Evolutionary conservation across 2,888 invertebrate genomes (phyloP).

Genomic region (Andrena chrysosceles): DNA sequence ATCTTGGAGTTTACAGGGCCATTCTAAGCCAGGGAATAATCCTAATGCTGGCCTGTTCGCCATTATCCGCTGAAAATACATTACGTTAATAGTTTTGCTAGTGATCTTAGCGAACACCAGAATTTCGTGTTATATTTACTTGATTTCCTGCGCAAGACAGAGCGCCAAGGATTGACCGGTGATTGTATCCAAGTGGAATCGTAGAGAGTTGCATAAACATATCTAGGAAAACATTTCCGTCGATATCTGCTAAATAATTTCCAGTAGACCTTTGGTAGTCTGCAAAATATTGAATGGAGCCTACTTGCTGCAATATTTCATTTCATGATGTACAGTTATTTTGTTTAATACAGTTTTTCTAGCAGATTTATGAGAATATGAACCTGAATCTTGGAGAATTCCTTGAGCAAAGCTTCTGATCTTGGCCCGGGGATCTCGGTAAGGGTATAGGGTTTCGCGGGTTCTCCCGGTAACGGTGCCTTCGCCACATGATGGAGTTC

Average conservation of each 20-base stretch:
- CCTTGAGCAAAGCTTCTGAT: constrained; percentile 68
- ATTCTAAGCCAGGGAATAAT: constrained; percentile 51
- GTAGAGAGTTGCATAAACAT: constrained; percentile 53
- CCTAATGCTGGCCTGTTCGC: constrained; percentile 60
- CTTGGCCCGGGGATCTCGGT: constrained; percentile 75
- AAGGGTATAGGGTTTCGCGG: constrained; percentile 63
- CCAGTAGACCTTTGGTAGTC: constrained; percentile 58
- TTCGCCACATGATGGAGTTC: constrained; percentile 53
- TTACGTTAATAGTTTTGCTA: background rate
- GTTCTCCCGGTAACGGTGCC: constrained; percentile 66
- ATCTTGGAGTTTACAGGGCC: constrained; percentile 54
- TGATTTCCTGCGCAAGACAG: constrained; percentile 52
- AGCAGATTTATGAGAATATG: constrained; percentile 1
- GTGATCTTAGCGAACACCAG: background rate
- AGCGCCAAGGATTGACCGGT: constrained; percentile 43
- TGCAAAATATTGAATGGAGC: constrained; percentile 54
- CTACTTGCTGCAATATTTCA: constrained; percentile 52
- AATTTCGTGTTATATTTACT: constrained; percentile 21
- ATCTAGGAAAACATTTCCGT: constrained; percentile 60
- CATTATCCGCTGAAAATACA: constrained; percentile 47
- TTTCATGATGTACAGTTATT: background rate
- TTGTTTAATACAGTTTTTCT: background rate
- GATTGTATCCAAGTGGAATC: constrained; percentile 52
- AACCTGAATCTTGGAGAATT: constrained; percentile 74
- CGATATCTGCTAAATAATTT: constrained; percentile 57